Percentiles rank a stretch among this genome's conserved stretches.
Evolutionary conservation across 2,113 vertebrate species (phyloP).

Genomic region (Gadus macrocephalus): DNA sequence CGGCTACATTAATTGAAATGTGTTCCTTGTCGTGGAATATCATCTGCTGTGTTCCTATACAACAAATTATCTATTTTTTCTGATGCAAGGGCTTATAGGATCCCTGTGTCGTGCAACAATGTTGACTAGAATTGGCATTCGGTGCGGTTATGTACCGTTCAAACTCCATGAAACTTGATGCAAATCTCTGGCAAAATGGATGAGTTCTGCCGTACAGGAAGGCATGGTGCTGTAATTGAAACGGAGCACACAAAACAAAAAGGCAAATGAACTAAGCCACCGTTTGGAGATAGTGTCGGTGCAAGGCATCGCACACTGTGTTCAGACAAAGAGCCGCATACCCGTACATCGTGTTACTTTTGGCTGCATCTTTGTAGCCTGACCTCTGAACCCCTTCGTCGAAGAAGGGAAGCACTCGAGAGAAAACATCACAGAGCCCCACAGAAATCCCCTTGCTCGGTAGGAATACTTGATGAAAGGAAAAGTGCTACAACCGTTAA

Average conservation of each 20-base stretch:
- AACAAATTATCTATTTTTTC: too few relatives aligned
- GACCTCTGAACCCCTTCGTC: slow-evolving; percentile 33
- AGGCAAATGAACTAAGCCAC: slow-evolving; percentile 15
- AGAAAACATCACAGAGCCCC: slow-evolving; percentile 25
- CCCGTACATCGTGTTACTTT: slow-evolving; percentile 22
- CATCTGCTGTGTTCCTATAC: too few relatives aligned
- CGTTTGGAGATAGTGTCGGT: slow-evolving; percentile 29
- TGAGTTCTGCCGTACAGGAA: slow-evolving; percentile 11
- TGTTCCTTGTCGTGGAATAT: too few relatives aligned
- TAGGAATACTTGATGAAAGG: slow-evolving; percentile 70
- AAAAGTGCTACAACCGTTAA: slow-evolving; percentile 60
- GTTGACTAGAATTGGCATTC: too few relatives aligned
- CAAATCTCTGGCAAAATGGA: slow-evolving; percentile 32
- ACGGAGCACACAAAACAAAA: slow-evolving; percentile 23
- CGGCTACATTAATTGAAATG: too few relatives aligned
- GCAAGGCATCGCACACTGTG: slow-evolving; percentile 12
- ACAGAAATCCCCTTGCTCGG: slow-evolving; percentile 62
- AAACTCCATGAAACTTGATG: slow-evolving; percentile 39
- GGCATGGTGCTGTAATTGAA: slow-evolving; percentile 45
- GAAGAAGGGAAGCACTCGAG: slow-evolving; percentile 19
- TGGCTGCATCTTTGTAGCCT: slow-evolving; percentile 23
- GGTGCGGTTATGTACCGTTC: too few relatives aligned
- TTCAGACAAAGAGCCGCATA: slow-evolving; percentile 24
- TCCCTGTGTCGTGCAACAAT: too few relatives aligned
- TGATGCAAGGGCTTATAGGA: too few relatives aligned